Percentiles rank a stretch among this genome's conserved stretches.
phyloP scores from a whole-genome alignment of 2,888 invertebrate species.

The Cantharis rufa region DNA sequence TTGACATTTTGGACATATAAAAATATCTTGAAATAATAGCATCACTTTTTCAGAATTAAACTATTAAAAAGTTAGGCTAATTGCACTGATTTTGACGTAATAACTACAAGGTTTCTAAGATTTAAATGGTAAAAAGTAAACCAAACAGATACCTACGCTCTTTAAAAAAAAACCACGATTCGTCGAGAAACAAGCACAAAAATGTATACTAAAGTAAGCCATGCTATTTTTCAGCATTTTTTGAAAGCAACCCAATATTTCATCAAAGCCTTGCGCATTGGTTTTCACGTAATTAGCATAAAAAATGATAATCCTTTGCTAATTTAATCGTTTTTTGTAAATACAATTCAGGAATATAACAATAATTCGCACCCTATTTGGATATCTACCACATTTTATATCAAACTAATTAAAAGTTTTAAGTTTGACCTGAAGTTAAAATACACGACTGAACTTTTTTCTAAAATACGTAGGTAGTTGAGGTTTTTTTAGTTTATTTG shows the following conservation, averaged over 20 bases:
- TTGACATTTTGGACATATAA: neutral
- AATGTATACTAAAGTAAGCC: neutral
- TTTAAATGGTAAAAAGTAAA: neutral
- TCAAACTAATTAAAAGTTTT: neutral
- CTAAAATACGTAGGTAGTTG: neutral
- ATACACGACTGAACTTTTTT: neutral
- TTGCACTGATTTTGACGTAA: neutral
- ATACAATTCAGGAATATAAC: neutral
- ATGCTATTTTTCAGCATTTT: neutral
- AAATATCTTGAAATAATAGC: neutral
- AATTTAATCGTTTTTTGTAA: neutral
- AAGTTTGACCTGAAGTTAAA: neutral
- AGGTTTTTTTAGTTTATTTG: neutral
- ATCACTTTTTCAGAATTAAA: neutral
- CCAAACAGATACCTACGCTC: too few relatives aligned
- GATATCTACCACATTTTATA: neutral
- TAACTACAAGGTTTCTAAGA: neutral
- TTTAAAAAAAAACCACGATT: neutral
- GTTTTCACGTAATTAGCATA: neutral
- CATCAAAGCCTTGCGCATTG: neutral
- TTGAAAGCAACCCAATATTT: neutral
- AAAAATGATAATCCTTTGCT: neutral
- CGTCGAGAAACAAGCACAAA: neutral
- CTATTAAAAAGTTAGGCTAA: neutral
- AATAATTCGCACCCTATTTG: neutral